Base-by-base conservation (phyloP, 2,888 invertebrate genomes). In the Drosophila niveifrons region DNA sequence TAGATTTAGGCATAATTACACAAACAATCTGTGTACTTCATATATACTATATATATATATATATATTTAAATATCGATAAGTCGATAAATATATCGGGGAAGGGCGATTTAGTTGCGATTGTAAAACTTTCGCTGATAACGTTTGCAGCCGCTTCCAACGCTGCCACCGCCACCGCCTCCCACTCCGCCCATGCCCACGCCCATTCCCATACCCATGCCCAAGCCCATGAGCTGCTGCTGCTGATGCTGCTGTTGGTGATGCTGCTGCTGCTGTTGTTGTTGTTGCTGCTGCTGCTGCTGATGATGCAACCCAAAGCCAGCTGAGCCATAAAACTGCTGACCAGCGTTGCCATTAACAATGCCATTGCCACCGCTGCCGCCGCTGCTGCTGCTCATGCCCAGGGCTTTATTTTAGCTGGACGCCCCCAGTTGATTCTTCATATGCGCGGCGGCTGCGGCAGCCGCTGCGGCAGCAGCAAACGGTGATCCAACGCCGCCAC, bases 401-500 rank as follows among this genome's bases (percentile, higher is more conserved):
- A 82, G 68, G 89, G 92, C 92, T 91, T 90, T 91, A 85, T 91
- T 92, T 92, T 92, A 92, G 92, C 92, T 92, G 80, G 92, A 92
- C 77, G 92, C 91, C 36, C 92, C 92, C 65, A 92, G 71, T 43
- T 92, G 90, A 59, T 91, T 92, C 81, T 92, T 92, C 92, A 92
- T 92, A 67, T 92, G 92, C 51, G 92, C 90, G 72, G 91, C 90
- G 68, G 91, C 90, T 34, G 90, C 88, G 13, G 82, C 88, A 10
- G 90, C 90, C 51, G 89, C 90, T 15, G 91, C 88, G 15, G 91
- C 88, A 17, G 90, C 86, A 6, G 90, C 90, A 59, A 92, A 91
- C 1, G 91, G 92, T 0, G 90, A 91, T 0, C 78, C 79, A 1
- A 67, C 72, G 7, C 80, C 75, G 41, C 90, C 91, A 47, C 83